Percentiles rank a stretch among this genome's conserved stretches.
phyloP scores from a whole-genome alignment of 2,113 vertebrate genomes.

The Lonchura striata region DNA sequence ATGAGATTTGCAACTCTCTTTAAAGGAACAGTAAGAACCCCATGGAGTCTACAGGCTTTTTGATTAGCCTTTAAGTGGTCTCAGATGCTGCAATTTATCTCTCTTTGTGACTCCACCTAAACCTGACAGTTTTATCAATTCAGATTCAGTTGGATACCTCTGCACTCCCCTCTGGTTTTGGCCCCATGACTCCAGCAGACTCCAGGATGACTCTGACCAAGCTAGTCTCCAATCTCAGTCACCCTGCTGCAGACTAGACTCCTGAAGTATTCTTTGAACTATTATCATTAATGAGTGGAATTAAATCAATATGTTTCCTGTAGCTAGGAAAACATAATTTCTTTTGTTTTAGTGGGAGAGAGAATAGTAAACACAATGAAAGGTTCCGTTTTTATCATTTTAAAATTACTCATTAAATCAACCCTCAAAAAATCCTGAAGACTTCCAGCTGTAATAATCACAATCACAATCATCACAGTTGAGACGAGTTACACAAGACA shows the following conservation, averaged over 20 bases:
- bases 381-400: not conserved
- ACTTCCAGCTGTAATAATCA: conserved; percentile 37
- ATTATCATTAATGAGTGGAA: conserved; percentile 28
- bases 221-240: not conserved
- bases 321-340: conserved; percentile 17
- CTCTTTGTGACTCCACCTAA: conserved; percentile 26
- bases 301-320: conserved; percentile 10
- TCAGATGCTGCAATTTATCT: conserved; percentile 31
- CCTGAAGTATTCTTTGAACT: conserved; percentile 42
- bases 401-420: conserved; percentile 9
- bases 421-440: not conserved
- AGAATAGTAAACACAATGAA: not conserved
- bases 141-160: not conserved
- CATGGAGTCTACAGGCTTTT: not conserved
- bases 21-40: not conserved
- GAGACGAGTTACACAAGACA: not conserved
- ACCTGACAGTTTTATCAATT: not conserved
- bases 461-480: not conserved
- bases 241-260: not conserved
- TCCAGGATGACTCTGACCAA: not conserved
- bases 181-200: not conserved
- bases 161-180: not conserved
- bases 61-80: conserved; percentile 8
- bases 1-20: not conserved
- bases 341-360: not conserved